Evolutionary conservation across 2,888 invertebrate genomes (phyloP).

Genomic region (Caenorhabditis macrosperma): DNA sequence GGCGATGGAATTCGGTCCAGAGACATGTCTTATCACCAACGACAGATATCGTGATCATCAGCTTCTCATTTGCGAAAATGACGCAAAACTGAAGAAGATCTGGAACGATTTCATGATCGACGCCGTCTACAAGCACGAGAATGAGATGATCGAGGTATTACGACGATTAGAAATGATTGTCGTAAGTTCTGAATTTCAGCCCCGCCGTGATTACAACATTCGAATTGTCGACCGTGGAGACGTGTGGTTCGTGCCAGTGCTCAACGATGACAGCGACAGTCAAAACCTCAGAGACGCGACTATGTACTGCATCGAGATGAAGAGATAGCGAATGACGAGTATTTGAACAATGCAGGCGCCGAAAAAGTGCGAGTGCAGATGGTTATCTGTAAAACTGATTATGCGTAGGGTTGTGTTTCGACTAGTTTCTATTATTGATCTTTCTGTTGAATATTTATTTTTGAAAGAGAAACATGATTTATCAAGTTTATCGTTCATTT

Average conservation of each 20-base stretch:
- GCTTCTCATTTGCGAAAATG: not conserved
- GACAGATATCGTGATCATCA: constrained; percentile 61
- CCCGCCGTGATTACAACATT: constrained; percentile 22
- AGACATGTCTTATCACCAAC: constrained; percentile 53
- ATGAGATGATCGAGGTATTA: constrained; percentile 14
- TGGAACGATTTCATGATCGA: constrained; percentile 46
- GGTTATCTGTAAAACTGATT: too few species aligned
- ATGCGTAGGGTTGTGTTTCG: too few species aligned
- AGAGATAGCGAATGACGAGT: not conserved
- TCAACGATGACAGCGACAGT: constrained; percentile 6
- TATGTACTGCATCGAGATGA: not conserved
- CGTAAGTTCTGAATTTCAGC: constrained; percentile 37
- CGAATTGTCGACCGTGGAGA: constrained; percentile 10
- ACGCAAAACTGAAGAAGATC: constrained; percentile 17
- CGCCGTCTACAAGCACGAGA: constrained; percentile 31
- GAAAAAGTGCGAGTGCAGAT: too few species aligned
- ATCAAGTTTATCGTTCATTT: too few species aligned
- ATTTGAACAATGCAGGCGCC: too few species aligned
- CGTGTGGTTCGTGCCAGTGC: constrained; percentile 36
- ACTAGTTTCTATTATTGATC: too few species aligned
- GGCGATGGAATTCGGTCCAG: constrained; percentile 59
- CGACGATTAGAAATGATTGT: not conserved
- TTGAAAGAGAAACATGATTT: too few species aligned
- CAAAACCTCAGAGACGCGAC: not conserved
- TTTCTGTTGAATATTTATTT: too few species aligned